A percentile compares a stretch with the other conserved stretches of the same genome.
These are phyloP conservation scores for Opisthograptis luteolata DNA, from an alignment of 2,888 invertebrate species.

Conservation along the genomic window DNA sequence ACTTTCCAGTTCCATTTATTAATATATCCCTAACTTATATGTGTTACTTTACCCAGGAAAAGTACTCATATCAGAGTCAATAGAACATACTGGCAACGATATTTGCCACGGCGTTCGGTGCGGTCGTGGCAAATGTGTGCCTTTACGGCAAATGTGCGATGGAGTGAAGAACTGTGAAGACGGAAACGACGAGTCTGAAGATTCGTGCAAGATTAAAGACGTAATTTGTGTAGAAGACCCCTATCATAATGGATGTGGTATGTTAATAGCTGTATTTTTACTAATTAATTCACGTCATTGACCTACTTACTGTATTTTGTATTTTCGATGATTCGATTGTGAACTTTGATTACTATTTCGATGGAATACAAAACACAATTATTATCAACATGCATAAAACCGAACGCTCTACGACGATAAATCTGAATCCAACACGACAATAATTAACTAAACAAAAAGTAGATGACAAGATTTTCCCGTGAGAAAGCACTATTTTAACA, in stretches of 20 bases:
- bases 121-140: conserved; percentile 87
- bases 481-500: no score
- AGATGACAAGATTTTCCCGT: no score
- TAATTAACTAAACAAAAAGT: no score
- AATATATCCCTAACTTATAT: neutral
- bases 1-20: no score
- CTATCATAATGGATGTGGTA: conserved; percentile 68
- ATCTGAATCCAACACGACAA: no score
- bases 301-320: no score
- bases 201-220: conserved; percentile 70
- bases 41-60: conserved; percentile 21
- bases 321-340: no score
- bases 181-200: conserved; percentile 86
- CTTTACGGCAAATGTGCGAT: conserved; percentile 85
- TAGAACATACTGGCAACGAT: conserved; percentile 30
- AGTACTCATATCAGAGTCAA: conserved; percentile 7
- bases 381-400: no score
- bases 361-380: no score
- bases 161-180: conserved; percentile 88
- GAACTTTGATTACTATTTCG: no score
- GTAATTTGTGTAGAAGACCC: conserved; percentile 57
- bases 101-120: conserved; percentile 87
- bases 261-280: conserved; percentile 13
- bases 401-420: no score
- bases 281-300: no score